Evolutionary conservation across 1,140 invertebrate genomes (phyloP), one percentile per base, ranked within the genome.

Genomic region (Protaetia brevitarsis): DNA sequence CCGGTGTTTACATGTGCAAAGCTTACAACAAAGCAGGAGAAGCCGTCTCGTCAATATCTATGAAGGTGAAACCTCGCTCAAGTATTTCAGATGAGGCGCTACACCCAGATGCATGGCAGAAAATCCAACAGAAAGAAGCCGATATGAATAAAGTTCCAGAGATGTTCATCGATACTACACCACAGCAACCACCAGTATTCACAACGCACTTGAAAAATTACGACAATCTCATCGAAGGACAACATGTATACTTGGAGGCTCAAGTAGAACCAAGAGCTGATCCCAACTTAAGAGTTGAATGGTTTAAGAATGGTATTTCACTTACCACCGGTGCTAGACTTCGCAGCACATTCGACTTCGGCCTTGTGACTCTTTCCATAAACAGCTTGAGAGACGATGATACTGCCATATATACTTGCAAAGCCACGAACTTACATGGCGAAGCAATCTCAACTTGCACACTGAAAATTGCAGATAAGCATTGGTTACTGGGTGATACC

Each of bases 211-310:
- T 97, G 4, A 87, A 91, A 73, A 95, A 90, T 73, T 89, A 88
- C 65, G 93, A 95, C 64, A 91, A 92, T 74, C 77, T 96, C 3
- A 82, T 89, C 51, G 95, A 97, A 84, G 91, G 92, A 37, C 89
- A 97, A 79, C 91, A 94, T 75, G 89, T 97, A 2, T 90, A 94
- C 72, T 83, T 99, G 67, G 96, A 99, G 80, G 95, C 95, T 66
- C 93, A 95, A 79, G 91, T 97, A 3, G 94, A 96, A 76, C 97
- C 97, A n/a, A 86, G 95, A 73, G 91, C 93, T 34, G 97, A 99
- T 85, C 96, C 97, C 0, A 93, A 96, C 74, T 84, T 96, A 3
- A 84, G 87, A 60, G 88, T 94, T 29, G 92, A 95, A 78, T 95
- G 95, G 95, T 96, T 92, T 77, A 95, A 95, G 75, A 96, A 97